These are phyloP conservation scores for Philereme vetulata DNA, from an alignment of 2,888 invertebrate species.

Conservation along the genomic window DNA sequence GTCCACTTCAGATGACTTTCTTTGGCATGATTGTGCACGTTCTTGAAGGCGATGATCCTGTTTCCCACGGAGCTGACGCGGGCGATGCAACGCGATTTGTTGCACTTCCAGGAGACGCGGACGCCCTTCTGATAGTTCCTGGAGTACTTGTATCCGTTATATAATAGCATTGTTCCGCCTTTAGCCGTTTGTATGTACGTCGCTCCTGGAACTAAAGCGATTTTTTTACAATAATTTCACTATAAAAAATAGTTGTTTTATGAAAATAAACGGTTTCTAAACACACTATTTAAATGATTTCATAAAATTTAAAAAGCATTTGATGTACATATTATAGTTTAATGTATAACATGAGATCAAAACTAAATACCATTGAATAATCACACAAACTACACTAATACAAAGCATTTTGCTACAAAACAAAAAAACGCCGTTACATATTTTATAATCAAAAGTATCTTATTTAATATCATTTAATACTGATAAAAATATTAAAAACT, in stretches of 20 bases:
- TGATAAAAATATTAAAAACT: no score
- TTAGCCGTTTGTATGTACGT: constrained; percentile 47
- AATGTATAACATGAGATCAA: background rate
- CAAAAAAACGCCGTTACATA: no score
- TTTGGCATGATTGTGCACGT: constrained; percentile 52
- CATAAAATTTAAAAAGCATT: background rate
- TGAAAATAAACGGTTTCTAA: no score
- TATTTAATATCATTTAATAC: no score
- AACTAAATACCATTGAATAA: background rate
- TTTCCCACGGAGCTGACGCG: constrained; percentile 52
- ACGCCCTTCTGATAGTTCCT: constrained; percentile 61
- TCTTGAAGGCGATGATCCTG: constrained; percentile 47
- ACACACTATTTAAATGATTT: no score
- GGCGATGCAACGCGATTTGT: constrained; percentile 56
- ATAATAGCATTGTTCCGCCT: constrained; percentile 53
- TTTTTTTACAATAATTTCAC: no score
- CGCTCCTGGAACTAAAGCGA: constrained; percentile 37
- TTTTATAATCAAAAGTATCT: no score
- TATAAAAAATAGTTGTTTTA: no score
- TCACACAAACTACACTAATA: background rate
- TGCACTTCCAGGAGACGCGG: constrained; percentile 63
- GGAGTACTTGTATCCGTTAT: constrained; percentile 51
- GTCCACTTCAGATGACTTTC: background rate
- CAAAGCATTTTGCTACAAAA: no score
- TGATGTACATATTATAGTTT: background rate